These are phyloP conservation scores for Dissostichus mawsoni DNA, from an alignment of 2,113 vertebrate genomes.

Conservation along the genomic window DNA sequence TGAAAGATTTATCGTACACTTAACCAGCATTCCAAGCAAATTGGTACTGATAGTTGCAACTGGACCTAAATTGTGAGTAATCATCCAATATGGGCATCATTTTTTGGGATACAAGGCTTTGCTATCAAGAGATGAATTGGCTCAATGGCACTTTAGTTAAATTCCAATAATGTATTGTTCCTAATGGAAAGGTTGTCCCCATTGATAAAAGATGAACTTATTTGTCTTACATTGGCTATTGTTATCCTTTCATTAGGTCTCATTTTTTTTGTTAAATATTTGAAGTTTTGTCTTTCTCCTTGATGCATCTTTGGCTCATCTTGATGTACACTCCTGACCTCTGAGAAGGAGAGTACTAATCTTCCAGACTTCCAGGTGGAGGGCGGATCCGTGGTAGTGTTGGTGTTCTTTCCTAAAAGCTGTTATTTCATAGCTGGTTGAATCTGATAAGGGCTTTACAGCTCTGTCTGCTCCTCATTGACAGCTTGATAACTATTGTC, in stretches of 20 bases:
- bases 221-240: neutral
- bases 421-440: conserved; percentile 80
- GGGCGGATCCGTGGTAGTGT: conserved; percentile 40
- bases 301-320: conserved; percentile 35
- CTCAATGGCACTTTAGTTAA: neutral
- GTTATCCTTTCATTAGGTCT: neutral
- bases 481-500: conserved; percentile 80
- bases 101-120: neutral
- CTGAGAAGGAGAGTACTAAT: conserved; percentile 58
- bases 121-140: neutral
- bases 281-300: conserved; percentile 3
- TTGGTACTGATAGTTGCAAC: neutral
- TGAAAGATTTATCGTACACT: neutral
- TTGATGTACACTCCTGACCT: conserved; percentile 61
- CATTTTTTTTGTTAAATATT: conserved; percentile 14
- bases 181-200: neutral
- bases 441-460: conserved; percentile 69
- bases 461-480: conserved; percentile 62
- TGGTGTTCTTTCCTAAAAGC: conserved; percentile 66
- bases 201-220: neutral
- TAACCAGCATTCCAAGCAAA: neutral
- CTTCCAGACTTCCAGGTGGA: conserved; percentile 52
- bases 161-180: neutral
- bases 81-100: no score
- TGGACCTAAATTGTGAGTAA: neutral